Conservation (phyloP, 2,113 vertebrate genomes). For the Microcebus murinus region DNA sequence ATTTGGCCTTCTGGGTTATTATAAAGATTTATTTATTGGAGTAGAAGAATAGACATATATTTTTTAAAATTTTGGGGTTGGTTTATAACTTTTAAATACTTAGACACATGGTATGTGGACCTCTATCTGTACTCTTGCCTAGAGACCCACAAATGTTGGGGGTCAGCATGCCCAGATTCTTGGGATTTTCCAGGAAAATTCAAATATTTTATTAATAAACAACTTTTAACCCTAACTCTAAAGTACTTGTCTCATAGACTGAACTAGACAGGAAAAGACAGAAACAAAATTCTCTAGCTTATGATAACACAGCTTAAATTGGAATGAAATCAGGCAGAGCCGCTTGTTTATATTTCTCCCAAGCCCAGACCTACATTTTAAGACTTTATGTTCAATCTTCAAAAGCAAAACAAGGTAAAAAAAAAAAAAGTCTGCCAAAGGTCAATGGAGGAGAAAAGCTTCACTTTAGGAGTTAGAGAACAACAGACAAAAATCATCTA, state of each 20-base stretch:
- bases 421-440: neutral
- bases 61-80: neutral
- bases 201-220: neutral
- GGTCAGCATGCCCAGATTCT: neutral
- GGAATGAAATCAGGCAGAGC: neutral
- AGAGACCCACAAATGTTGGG: neutral
- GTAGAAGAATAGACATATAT: neutral
- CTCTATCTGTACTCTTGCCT: neutral
- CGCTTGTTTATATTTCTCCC: neutral
- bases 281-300: neutral
- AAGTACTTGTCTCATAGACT: neutral
- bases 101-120: neutral
- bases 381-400: slow-evolving; percentile 14
- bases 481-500: neutral
- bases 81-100: neutral
- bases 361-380: neutral
- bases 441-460: neutral
- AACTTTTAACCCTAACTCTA: neutral
- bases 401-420: neutral
- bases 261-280: neutral
- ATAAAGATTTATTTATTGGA: slow-evolving; percentile 8
- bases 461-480: neutral
- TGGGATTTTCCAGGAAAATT: neutral
- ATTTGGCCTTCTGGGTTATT: neutral
- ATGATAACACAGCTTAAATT: neutral